Evolutionary conservation across 2,888 invertebrate species (phyloP).

Genomic region (Hydriomena furcata): DNA sequence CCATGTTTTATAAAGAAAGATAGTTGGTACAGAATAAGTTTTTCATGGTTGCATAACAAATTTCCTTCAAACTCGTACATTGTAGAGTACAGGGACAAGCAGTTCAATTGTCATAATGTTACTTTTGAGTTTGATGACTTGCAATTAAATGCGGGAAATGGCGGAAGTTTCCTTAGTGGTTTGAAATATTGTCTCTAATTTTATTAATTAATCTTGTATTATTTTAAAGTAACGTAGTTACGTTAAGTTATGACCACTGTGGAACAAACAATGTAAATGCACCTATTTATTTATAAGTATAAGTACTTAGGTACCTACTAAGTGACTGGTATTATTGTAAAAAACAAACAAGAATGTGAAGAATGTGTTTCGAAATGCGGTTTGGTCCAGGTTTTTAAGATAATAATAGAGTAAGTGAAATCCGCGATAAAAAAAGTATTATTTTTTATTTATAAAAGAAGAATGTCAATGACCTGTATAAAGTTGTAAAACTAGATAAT

Average conservation of each 20-base stretch:
- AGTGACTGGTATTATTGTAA: too few relatives aligned
- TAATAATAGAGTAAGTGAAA: too few relatives aligned
- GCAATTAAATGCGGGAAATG: conserved; percentile 48
- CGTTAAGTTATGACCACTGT: too few relatives aligned
- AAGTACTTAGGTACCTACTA: not conserved
- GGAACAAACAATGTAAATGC: too few relatives aligned
- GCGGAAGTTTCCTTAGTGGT: conserved; percentile 72
- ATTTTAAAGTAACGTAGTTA: too few relatives aligned
- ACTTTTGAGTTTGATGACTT: conserved; percentile 74
- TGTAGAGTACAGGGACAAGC: conserved; percentile 65
- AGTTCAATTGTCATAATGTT: conserved; percentile 60
- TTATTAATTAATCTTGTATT: not conserved
- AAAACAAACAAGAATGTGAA: too few relatives aligned
- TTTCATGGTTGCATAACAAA: conserved; percentile 65
- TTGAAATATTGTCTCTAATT: conserved; percentile 72
- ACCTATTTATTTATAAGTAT: not conserved
- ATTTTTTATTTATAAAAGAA: not conserved
- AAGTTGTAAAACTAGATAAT: conserved; percentile 31
- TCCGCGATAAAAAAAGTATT: too few relatives aligned
- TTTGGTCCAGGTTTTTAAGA: too few relatives aligned
- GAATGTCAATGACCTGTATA: conserved; percentile 29
- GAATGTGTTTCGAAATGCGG: too few relatives aligned
- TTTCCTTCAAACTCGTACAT: conserved; percentile 64
- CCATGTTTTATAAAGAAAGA: conserved; percentile 72
- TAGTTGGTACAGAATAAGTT: conserved; percentile 71